Percentiles rank a stretch among this genome's conserved stretches.
phyloP scores from a whole-genome alignment of 1,140 invertebrate species.

The Leptinotarsa undecemlineata region DNA sequence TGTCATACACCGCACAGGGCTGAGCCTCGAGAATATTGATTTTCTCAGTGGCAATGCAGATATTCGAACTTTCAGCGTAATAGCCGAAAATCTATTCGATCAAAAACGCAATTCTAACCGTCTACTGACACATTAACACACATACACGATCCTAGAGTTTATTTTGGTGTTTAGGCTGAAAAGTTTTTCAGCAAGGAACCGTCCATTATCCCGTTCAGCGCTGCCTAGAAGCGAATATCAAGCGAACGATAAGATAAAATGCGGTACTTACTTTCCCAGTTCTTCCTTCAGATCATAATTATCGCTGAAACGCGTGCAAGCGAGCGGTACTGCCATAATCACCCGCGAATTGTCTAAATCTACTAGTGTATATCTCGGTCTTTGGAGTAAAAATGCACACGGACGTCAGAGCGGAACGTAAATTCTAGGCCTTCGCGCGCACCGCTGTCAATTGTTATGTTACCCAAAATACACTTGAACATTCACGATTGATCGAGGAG shows the following conservation, averaged over 20 bases:
- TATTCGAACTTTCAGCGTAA: conserved; percentile 43
- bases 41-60: conserved; percentile 55
- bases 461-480: conserved; percentile 43
- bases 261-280: conserved; percentile 93
- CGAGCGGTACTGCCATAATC: conserved; percentile 55
- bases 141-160: conserved; percentile 28
- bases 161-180: conserved; percentile 35
- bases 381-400: conserved; percentile 22
- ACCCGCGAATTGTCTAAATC: conserved; percentile 16
- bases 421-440: conserved; percentile 34
- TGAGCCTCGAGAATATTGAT: conserved; percentile 54
- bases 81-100: background rate
- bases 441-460: conserved; percentile 35
- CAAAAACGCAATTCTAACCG: background rate
- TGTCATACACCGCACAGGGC: conserved; percentile 50
- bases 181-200: conserved; percentile 27
- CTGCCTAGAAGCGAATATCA: background rate
- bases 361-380: conserved; percentile 18
- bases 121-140: background rate
- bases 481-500: conserved; percentile 11
- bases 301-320: conserved; percentile 93
- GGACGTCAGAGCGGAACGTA: conserved; percentile 14
- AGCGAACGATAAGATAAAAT: conserved; percentile 24
- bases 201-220: conserved; percentile 9
- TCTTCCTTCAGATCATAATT: conserved; percentile 99